A percentile compares a stretch with the other conserved stretches of the same genome.
Evolutionary conservation across 2,888 invertebrate genomes (phyloP).

Genomic region (Darwinula stevensoni): DNA sequence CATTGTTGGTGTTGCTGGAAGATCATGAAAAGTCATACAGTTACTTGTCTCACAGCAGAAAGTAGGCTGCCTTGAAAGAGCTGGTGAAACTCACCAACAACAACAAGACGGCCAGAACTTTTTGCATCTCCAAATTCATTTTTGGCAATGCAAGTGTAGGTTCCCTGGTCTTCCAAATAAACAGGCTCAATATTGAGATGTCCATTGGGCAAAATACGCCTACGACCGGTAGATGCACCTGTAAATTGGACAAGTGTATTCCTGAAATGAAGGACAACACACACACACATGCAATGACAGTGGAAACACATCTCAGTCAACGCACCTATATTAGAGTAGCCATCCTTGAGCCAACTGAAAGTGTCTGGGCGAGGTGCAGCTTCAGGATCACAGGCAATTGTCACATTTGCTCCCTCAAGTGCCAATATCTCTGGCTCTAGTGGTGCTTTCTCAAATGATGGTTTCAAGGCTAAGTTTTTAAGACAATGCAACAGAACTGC

Average conservation of each 20-base stretch:
- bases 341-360: too few relatives aligned
- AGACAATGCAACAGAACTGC: constrained; percentile 17
- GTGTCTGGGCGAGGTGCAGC: constrained; percentile 56
- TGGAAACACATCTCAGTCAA: constrained; percentile 3
- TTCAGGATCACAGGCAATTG: constrained; percentile 69
- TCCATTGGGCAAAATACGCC: too few relatives aligned
- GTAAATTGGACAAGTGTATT: too few relatives aligned
- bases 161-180: constrained; percentile 54
- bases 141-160: constrained; percentile 54
- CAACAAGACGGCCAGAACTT: constrained; percentile 48
- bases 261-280: constrained; percentile 23
- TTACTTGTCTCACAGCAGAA: too few relatives aligned
- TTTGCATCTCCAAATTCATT: constrained; percentile 66
- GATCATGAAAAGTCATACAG: too few relatives aligned
- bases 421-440: constrained; percentile 69
- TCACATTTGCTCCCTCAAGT: constrained; percentile 64
- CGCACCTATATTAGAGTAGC: too few relatives aligned
- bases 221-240: too few relatives aligned
- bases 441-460: constrained; percentile 65
- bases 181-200: constrained; percentile 58
- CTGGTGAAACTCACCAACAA: constrained; percentile 29
- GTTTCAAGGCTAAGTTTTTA: constrained; percentile 26
- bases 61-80: constrained; percentile 12
- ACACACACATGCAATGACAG: neutral
- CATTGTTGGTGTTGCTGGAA: too few relatives aligned